phyloP scores from a whole-genome alignment of 2,113 vertebrate species.

The Perccottus glenii region DNA sequence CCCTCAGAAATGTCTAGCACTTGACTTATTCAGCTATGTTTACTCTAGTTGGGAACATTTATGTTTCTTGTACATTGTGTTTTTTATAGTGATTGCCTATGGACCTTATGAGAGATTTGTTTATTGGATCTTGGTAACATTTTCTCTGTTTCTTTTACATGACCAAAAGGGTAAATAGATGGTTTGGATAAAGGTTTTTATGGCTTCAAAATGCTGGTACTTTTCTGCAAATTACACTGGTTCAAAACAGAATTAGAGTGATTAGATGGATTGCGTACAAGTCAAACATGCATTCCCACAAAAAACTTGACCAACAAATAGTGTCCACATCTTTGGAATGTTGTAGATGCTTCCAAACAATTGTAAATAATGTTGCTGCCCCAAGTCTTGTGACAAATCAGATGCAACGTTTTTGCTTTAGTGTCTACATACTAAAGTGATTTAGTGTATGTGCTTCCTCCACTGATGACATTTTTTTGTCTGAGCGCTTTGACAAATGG shows the following conservation, averaged over 20 bases:
- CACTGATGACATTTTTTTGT: conserved; percentile 27
- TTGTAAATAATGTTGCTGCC: conserved; percentile 59
- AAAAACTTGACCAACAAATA: conserved; percentile 43
- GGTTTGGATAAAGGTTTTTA: conserved; percentile 34
- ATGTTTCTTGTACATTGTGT: conserved; percentile 48
- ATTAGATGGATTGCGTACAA: conserved; percentile 44
- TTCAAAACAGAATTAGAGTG: conserved; percentile 22
- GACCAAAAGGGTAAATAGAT: conserved; percentile 37
- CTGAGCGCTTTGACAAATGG: conserved; percentile 23
- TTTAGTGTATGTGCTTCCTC: conserved; percentile 3
- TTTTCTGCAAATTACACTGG: conserved; percentile 22
- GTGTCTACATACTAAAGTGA: conserved; percentile 4
- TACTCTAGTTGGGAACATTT: conserved; percentile 62
- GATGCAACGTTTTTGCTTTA: conserved; percentile 7
- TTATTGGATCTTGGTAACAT: conserved; percentile 48
- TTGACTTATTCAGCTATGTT: conserved; percentile 62
- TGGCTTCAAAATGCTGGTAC: conserved; percentile 19
- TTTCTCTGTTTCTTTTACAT: conserved; percentile 52
- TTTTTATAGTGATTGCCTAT: conserved; percentile 32
- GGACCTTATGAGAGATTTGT: conserved; percentile 39
- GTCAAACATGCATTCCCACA: conserved; percentile 37
- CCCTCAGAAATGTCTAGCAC: conserved; percentile 40
- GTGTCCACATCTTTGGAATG: conserved; percentile 48
- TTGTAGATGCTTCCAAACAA: conserved; percentile 52
- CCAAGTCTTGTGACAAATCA: conserved; percentile 29